Conservation (phyloP, 2,888 invertebrate genomes). For the Choreutis nemorana region DNA sequence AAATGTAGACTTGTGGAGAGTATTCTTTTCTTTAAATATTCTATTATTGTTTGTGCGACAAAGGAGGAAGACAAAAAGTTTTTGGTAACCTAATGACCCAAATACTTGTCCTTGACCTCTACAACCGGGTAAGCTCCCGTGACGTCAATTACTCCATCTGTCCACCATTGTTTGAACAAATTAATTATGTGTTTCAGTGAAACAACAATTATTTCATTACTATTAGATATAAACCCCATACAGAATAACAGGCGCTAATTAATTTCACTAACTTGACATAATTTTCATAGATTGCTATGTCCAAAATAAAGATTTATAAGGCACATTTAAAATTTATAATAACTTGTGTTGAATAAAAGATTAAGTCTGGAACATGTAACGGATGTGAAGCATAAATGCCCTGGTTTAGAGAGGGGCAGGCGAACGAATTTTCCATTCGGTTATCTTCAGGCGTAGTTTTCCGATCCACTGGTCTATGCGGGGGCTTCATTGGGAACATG, state of each 20-base stretch:
- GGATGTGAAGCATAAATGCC: constrained; percentile 3
- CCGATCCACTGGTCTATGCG: constrained; percentile 28
- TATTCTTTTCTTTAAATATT: too few species aligned
- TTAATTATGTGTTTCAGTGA: constrained; percentile 9
- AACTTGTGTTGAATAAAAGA: neutral
- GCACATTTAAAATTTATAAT: neutral
- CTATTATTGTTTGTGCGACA: too few species aligned
- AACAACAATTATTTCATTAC: constrained; percentile 7
- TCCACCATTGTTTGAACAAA: constrained; percentile 17
- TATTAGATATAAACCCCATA: too few species aligned
- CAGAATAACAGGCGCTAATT: too few species aligned
- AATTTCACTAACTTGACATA: too few species aligned
- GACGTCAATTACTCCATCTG: constrained; percentile 46
- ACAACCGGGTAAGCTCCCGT: constrained; percentile 30
- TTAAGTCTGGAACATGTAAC: neutral
- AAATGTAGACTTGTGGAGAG: too few species aligned
- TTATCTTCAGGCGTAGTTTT: constrained; percentile 29
- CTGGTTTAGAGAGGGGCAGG: constrained; percentile 7
- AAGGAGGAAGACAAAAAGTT: constrained; percentile 4
- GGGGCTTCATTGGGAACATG: too few species aligned
- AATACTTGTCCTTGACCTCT: constrained; percentile 57
- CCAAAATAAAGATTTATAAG: constrained; percentile 1
- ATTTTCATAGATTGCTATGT: constrained; percentile 9
- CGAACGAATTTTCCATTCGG: constrained; percentile 30
- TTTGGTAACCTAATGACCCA: constrained; percentile 46